These are phyloP conservation scores for Chiridota heheva DNA, from an alignment of 35 echinoderm and acorn worm species.

Conservation along the genomic window DNA sequence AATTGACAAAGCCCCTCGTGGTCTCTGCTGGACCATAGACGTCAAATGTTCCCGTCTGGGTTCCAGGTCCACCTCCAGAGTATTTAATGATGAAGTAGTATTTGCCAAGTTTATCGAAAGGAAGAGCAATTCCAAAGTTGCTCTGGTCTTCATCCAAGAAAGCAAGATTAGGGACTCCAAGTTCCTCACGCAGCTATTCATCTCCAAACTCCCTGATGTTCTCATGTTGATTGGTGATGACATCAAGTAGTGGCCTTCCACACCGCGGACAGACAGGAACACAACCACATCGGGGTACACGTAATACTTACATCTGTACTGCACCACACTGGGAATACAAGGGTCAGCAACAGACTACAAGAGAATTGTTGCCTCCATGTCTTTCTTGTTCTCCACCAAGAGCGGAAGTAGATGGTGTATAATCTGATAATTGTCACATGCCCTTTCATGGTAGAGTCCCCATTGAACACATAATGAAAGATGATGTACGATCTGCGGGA, in stretches of 20 bases:
- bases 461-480: slow-evolving; percentile 68
- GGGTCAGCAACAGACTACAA: slow-evolving; percentile 68
- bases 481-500: too few relatives aligned
- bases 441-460: slow-evolving; percentile 45
- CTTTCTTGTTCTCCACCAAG: slow-evolving; percentile 65
- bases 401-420: slow-evolving; percentile 51
- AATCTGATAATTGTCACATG: slow-evolving; percentile 56
- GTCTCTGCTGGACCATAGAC: slow-evolving; percentile 38
- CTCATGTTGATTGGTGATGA: slow-evolving; percentile 39
- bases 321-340: slow-evolving; percentile 64
- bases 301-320: slow-evolving; percentile 96
- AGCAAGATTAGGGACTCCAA: slow-evolving; percentile 70
- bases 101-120: slow-evolving; percentile 55
- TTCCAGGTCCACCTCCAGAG: slow-evolving; percentile 83
- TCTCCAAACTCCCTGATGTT: slow-evolving; percentile 55
- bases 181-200: slow-evolving; percentile 52
- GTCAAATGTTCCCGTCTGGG: slow-evolving; percentile 58
- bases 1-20: slow-evolving; percentile 49
- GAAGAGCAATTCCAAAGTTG: slow-evolving; percentile 45
- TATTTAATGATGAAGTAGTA: slow-evolving; percentile 84
- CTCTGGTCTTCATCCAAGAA: slow-evolving; percentile 63
- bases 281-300: slow-evolving; percentile 58
- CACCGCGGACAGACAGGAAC: slow-evolving; percentile 58
- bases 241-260: slow-evolving; percentile 62
- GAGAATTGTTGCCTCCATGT: slow-evolving; percentile 83